Evolutionary conservation across 2,888 invertebrate species (phyloP), one percentile per base, ranked within the genome.

Genomic region (Luperina nickerlii): DNA sequence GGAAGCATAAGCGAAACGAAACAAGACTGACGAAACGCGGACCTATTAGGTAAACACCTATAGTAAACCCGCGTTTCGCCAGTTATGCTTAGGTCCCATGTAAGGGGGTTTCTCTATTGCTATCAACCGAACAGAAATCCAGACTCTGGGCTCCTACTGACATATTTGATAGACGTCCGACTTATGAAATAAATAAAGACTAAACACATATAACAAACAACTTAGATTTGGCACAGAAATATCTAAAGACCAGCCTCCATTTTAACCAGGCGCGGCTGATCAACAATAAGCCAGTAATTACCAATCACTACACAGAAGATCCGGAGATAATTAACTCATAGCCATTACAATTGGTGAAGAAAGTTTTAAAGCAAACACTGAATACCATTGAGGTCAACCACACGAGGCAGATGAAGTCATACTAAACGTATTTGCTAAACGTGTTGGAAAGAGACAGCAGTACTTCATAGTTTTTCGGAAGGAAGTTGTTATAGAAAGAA

Each of bases 291-390:
- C 11, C 27, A 8, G 3, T 27, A 15, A 79, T 81, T 57, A 38
- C 48, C 71, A 63, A 82, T 78, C 54, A 62, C 72, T 68, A 11
- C 60, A 20, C 27, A 57, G n/a, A 68, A 78, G 48, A 15, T 45
- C 69, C 65, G 51, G 27, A 60, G 4, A 3, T 79, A 63, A 83
- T 72, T 68, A 74, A 84, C 57, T 68, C 18, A 27, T 20, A 57
- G 18, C 27, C 57, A 63, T 78, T 62, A 51, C 24, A 45, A 48
- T 66, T 75, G 20, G 24, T 54, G 8, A 83, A 83, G 83, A 83
- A 83, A 83, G 83, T 83, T 84, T 51, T 27, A 38, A 63, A 84
- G 54, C 83, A 83, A 79, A 83, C 42, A 76, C 0, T 42, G 45
- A 42, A 42, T 24, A 57, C 62, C 48, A 83, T 84, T 83, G 81